Percentiles rank a stretch among this genome's conserved stretches.
These are phyloP conservation scores for Pyrgus malvae DNA, from an alignment of 2,888 invertebrate species.

Conservation along the genomic window DNA sequence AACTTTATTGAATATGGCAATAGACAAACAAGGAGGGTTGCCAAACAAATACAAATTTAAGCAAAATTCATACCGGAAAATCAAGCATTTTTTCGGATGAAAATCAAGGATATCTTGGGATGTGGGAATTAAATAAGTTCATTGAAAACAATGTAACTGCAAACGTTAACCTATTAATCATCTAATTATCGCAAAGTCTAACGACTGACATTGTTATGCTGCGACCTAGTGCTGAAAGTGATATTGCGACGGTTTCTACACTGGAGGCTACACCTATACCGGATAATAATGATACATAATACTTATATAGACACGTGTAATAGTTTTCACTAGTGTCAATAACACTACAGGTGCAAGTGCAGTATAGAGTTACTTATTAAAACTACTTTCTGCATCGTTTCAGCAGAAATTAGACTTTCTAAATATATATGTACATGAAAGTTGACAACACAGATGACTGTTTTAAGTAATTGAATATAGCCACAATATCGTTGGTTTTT, in stretches of 20 bases:
- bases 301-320: not conserved
- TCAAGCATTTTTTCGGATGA: too few species aligned
- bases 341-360: constrained; percentile 8
- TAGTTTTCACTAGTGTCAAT: constrained; percentile 17
- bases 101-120: too few species aligned
- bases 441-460: not conserved
- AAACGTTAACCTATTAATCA: not conserved
- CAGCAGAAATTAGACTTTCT: constrained; percentile 1
- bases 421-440: not conserved
- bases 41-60: too few species aligned
- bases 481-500: too few species aligned
- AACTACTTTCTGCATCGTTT: not conserved
- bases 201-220: constrained; percentile 10
- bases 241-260: constrained; percentile 3
- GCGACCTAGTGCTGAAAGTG: constrained; percentile 12
- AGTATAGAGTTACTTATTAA: not conserved
- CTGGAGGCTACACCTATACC: not conserved
- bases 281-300: not conserved
- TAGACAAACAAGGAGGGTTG: too few species aligned
- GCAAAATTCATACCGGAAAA: too few species aligned
- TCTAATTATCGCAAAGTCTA: not conserved
- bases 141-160: too few species aligned
- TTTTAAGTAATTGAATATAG: too few species aligned
- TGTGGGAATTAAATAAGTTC: too few species aligned
- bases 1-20: too few species aligned